Percentiles rank a stretch among this genome's conserved stretches.
These are phyloP conservation scores for Pelecanoides urinatrix DNA, from an alignment of 2,113 vertebrate species.

Conservation along the genomic window DNA sequence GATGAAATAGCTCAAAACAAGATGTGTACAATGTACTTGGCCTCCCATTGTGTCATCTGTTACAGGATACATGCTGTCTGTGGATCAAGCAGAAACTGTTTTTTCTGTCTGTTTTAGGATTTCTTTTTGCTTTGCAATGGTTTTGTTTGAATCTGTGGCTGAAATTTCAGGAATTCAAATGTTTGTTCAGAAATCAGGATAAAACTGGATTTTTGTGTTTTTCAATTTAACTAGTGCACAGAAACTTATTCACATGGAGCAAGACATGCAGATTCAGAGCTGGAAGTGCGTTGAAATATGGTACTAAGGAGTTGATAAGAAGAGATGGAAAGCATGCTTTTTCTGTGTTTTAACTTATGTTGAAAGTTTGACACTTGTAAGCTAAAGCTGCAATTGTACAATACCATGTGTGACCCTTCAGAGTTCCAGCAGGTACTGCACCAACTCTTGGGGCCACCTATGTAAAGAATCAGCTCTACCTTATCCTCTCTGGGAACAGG, in stretches of 20 bases:
- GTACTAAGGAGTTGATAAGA: neutral
- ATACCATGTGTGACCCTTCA: rapidly evolving
- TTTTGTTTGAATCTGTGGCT: neutral
- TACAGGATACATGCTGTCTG: neutral
- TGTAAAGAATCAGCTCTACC: neutral
- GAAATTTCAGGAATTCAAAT: neutral
- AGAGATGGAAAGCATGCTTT: neutral
- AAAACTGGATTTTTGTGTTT: neutral
- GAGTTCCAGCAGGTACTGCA: neutral
- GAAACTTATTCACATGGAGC: rapidly evolving
- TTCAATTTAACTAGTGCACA: neutral
- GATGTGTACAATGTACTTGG: neutral
- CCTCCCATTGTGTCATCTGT: neutral
- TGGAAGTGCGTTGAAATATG: neutral
- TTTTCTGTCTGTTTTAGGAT: neutral
- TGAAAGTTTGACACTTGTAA: rapidly evolving
- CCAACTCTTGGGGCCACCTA: neutral
- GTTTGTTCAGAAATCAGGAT: neutral
- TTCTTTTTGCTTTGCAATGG: neutral
- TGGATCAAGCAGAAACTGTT: neutral
- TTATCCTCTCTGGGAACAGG: neutral
- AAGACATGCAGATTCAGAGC: neutral
- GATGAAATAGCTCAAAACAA: neutral
- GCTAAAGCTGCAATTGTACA: neutral
- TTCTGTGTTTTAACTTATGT: neutral